phyloP scores from a whole-genome alignment of 2,797 vertebrate species.

The Enteromius viviparus region DNA sequence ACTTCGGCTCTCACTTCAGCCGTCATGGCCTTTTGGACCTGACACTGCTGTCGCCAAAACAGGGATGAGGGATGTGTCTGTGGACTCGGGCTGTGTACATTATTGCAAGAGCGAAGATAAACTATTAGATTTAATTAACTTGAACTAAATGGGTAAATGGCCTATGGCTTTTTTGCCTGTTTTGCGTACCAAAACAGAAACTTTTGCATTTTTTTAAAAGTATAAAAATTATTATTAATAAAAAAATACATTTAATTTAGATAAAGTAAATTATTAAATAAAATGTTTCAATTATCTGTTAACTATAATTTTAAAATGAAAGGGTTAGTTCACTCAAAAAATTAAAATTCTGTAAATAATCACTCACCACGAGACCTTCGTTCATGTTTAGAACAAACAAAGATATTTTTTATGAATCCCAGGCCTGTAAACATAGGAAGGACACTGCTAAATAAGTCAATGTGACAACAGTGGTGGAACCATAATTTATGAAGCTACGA shows the following conservation, averaged over 20 bases:
- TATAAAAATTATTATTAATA: neutral
- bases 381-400: too few relatives aligned
- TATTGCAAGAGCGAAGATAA: slow-evolving; percentile 11
- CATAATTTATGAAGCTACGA: too few relatives aligned
- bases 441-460: too few relatives aligned
- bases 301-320: neutral
- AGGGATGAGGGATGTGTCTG: slow-evolving; percentile 6
- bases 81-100: neutral
- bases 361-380: too few relatives aligned
- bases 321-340: too few relatives aligned
- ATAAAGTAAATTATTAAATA: neutral
- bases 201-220: neutral
- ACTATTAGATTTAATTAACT: slow-evolving; percentile 29
- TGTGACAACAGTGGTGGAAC: too few relatives aligned
- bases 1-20: slow-evolving; percentile 5
- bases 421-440: too few relatives aligned
- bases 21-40: neutral
- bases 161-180: neutral
- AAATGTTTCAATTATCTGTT: neutral
- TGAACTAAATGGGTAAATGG: slow-evolving; percentile 12
- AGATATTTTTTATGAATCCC: too few relatives aligned
- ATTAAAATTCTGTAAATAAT: too few relatives aligned
- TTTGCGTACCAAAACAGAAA: neutral
- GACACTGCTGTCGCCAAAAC: slow-evolving; percentile 2
- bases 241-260: neutral